phyloP scores from a whole-genome alignment of 2,888 invertebrate genomes.

The Nomada lathburiana region DNA sequence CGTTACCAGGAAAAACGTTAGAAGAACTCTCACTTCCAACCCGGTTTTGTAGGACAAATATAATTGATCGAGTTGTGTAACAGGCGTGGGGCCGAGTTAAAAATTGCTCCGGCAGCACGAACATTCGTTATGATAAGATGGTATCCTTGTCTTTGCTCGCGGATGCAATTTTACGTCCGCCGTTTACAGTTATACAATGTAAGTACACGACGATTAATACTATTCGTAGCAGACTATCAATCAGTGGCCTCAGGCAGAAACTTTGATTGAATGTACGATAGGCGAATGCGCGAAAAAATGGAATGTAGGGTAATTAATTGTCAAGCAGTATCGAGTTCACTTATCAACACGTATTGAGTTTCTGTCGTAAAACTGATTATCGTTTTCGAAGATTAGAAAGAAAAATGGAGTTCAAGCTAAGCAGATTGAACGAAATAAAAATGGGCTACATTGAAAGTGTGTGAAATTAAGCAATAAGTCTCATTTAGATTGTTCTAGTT shows the following conservation, averaged over 20 bases:
- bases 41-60: conserved; percentile 47
- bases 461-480: not conserved
- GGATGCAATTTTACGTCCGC: conserved; percentile 3
- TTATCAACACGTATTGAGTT: not conserved
- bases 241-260: not conserved
- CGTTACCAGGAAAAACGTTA: conserved; percentile 31
- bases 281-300: not conserved
- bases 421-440: no score
- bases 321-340: not conserved
- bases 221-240: not conserved
- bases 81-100: conserved; percentile 10
- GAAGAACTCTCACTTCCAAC: conserved; percentile 56
- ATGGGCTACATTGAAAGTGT: not conserved
- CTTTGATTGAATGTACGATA: conserved; percentile 5
- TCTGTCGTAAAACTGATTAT: no score
- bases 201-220: not conserved
- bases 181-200: conserved; percentile 14
- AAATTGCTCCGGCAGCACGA: conserved; percentile 18
- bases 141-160: not conserved
- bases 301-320: not conserved
- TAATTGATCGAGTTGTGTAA: conserved; percentile 58
- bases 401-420: no score
- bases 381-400: no score
- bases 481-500: not conserved
- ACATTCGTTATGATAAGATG: conserved; percentile 37